A percentile compares a stretch with the other conserved stretches of the same genome.
Conservation (phyloP, 2,797 vertebrate genomes). For the Lagodon rhomboides region DNA sequence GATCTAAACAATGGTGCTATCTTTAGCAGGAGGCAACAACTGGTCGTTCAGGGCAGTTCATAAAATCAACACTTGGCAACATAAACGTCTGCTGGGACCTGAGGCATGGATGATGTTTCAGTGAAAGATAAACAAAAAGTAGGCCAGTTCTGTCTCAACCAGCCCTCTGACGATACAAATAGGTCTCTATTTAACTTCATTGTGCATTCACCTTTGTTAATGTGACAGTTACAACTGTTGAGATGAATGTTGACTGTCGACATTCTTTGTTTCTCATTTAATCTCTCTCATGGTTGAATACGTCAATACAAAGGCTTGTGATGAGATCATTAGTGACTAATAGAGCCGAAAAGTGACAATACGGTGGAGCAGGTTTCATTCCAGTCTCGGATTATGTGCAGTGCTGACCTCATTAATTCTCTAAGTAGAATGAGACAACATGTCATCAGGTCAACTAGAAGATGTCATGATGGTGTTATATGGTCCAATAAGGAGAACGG, state of each 20-base stretch:
- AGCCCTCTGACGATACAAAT: background rate
- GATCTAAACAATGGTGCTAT: constrained; percentile 65
- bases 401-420: constrained; percentile 2
- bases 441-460: background rate
- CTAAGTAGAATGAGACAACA: background rate
- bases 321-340: background rate
- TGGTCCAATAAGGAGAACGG: background rate
- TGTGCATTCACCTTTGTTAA: constrained; percentile 13
- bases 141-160: background rate
- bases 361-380: background rate
- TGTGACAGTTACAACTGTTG: background rate
- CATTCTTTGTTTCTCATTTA: constrained; percentile 16
- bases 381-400: background rate
- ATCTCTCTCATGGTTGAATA: background rate
- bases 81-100: constrained; percentile 24
- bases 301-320: background rate
- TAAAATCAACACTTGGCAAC: constrained; percentile 54
- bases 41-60: constrained; percentile 44
- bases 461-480: background rate
- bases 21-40: constrained; percentile 64
- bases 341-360: background rate
- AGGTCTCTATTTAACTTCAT: constrained; percentile 2
- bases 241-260: constrained; percentile 24
- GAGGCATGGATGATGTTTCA: constrained; percentile 6
- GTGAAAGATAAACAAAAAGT: constrained; percentile 31